A percentile compares a stretch with the other conserved stretches of the same genome.
These are phyloP conservation scores for Cyrtodaria siliqua DNA, from an alignment of 2,888 invertebrate genomes.

Conservation along the genomic window DNA sequence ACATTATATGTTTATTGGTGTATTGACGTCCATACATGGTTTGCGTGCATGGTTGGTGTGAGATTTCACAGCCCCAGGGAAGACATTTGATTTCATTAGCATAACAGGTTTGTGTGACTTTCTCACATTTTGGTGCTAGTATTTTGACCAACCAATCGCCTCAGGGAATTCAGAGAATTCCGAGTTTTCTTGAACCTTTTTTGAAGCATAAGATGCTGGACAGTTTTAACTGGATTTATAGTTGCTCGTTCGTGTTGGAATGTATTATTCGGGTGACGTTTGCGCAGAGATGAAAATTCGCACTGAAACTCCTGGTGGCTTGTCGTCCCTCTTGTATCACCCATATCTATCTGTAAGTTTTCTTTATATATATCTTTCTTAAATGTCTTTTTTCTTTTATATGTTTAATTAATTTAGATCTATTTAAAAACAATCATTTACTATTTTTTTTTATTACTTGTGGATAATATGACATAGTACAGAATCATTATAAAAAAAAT, in stretches of 20 bases:
- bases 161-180: neutral
- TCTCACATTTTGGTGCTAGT: slow-evolving; percentile 10
- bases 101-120: slow-evolving; percentile 24
- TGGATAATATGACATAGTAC: too few species aligned
- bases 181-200: slow-evolving; percentile 9
- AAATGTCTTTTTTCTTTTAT: neutral
- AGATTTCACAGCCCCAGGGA: slow-evolving; percentile 28
- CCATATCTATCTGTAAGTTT: slow-evolving; percentile 40
- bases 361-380: neutral
- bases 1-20: slow-evolving; percentile 30
- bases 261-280: slow-evolving; percentile 55
- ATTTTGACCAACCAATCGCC: neutral
- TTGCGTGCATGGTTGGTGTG: slow-evolving; percentile 26
- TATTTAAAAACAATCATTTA: neutral
- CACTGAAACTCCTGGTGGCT: slow-evolving; percentile 45
- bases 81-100: slow-evolving; percentile 17
- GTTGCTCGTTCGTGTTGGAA: slow-evolving; percentile 39
- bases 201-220: slow-evolving; percentile 32
- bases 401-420: neutral
- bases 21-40: slow-evolving; percentile 4
- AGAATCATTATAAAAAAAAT: too few species aligned
- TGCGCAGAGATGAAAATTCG: slow-evolving; percentile 58
- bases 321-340: slow-evolving; percentile 45
- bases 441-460: too few species aligned
- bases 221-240: slow-evolving; percentile 12